Conservation (phyloP, 2,113 vertebrate genomes). For the Bagarius yarrelli region DNA sequence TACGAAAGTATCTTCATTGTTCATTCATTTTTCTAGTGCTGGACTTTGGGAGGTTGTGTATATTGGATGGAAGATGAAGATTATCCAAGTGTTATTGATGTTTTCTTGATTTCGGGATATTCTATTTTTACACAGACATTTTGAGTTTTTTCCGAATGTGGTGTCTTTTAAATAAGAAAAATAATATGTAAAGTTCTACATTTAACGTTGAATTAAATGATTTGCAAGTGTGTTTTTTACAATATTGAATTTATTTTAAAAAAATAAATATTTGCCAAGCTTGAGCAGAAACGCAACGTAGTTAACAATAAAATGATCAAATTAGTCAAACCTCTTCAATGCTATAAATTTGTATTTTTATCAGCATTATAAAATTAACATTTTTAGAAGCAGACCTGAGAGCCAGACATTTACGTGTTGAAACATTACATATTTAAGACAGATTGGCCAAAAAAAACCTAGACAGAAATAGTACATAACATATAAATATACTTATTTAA, state of each 20-base stretch:
- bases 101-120: slow-evolving; percentile 45
- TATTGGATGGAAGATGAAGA: not conserved
- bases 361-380: too few relatives aligned
- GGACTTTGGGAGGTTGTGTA: slow-evolving; percentile 34
- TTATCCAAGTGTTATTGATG: slow-evolving; percentile 44
- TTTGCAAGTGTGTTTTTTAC: slow-evolving; percentile 57
- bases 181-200: slow-evolving; percentile 65
- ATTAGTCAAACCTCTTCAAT: not conserved
- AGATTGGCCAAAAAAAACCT: not conserved
- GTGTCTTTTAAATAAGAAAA: slow-evolving; percentile 57
- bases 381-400: too few relatives aligned
- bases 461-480: not conserved
- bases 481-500: not conserved
- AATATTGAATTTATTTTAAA: slow-evolving; percentile 2
- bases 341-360: too few relatives aligned
- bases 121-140: slow-evolving; percentile 56
- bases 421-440: not conserved
- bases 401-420: too few relatives aligned
- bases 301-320: not conserved
- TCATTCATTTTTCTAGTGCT: slow-evolving; percentile 23
- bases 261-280: not conserved
- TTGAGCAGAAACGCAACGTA: too few relatives aligned
- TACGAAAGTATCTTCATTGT: slow-evolving; percentile 8
- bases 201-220: slow-evolving; percentile 72
- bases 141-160: slow-evolving; percentile 57